Conservation (phyloP, 2,888 invertebrate species). For the Dendrolimus pini region DNA sequence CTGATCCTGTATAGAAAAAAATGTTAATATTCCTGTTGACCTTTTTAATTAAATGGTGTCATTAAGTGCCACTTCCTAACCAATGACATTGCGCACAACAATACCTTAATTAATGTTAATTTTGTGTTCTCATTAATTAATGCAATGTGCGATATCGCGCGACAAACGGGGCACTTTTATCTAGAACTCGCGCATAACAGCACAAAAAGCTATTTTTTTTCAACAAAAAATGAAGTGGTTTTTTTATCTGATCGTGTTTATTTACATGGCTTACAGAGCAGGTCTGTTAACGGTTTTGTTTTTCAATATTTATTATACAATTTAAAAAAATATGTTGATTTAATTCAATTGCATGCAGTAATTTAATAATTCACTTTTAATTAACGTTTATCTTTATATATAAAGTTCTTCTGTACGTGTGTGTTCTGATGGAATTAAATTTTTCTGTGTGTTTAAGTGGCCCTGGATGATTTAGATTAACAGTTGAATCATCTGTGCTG, state of each 20-base stretch:
- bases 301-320: background rate
- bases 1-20: background rate
- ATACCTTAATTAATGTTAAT: slow-evolving; percentile 21
- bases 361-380: too few species aligned
- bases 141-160: slow-evolving; percentile 5
- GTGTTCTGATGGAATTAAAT: too few species aligned
- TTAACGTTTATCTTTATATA: too few species aligned
- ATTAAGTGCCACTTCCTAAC: slow-evolving; percentile 26
- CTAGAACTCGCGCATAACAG: background rate
- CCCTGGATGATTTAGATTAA: too few species aligned
- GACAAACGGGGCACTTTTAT: slow-evolving; percentile 1
- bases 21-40: slow-evolving; percentile 15
- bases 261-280: slow-evolving; percentile 49
- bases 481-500: too few species aligned
- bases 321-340: too few species aligned
- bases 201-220: background rate
- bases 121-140: slow-evolving; percentile 23
- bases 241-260: slow-evolving; percentile 43
- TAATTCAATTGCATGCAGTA: background rate
- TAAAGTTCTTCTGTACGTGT: too few species aligned
- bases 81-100: slow-evolving; percentile 23
- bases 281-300: slow-evolving; percentile 29
- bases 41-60: slow-evolving; percentile 30
- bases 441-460: too few species aligned
- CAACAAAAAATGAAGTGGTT: slow-evolving; percentile 48